Base-by-base conservation (phyloP, 2,888 invertebrate genomes). In the Tiliacea citrago region DNA sequence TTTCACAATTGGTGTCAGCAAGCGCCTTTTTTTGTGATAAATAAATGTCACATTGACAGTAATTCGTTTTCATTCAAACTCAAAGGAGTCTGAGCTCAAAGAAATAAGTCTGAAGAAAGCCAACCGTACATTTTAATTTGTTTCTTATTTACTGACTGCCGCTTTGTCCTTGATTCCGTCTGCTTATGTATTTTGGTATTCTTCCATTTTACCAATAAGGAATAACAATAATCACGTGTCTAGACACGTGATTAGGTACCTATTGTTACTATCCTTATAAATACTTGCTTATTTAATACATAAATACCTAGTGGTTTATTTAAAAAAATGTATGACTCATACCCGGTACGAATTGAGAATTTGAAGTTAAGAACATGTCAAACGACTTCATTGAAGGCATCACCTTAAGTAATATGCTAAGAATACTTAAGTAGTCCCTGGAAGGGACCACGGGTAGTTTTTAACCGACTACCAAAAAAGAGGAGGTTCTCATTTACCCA, bases 1-100 rank as follows among this genome's bases (percentile, higher is more conserved):
- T 61, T 61, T 55, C 42, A 55, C 55, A 79, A 49, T 21, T 61
- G 21, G 12, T 16, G 8, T 21, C 29, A 76, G 2, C n/a, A 16
- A 35, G n/a, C 12, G 9, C 39, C 29, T 62, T 45, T 35, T 51
- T 62, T 79, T 57, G 49, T 49, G n/a, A 45, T 55, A 57, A 42
- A 55, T 78, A 78, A 55, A 42, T 76, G 55, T 55, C 72, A 71
- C 61, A 47, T 42, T 79, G 62, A 72, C 79, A 57, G 29, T 72
- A 72, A 76, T 79, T 79, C 55, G 55, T 72, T 76, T 79, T 21
- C 21, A 62, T 79, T 79, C 21, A 57, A 62, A 62, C 6, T 61
- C 42, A n/a, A 21, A 57, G 24, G n/a, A 47, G 47, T 49, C 49
- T 74, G 60, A 53, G 47, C 55, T 71, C 79, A 76, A 76, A 62